Percentiles rank a stretch among this genome's conserved stretches.
These are phyloP conservation scores for Tauraco hartlaubi DNA, from an alignment of 2,797 vertebrate genomes.

Conservation along the genomic window DNA sequence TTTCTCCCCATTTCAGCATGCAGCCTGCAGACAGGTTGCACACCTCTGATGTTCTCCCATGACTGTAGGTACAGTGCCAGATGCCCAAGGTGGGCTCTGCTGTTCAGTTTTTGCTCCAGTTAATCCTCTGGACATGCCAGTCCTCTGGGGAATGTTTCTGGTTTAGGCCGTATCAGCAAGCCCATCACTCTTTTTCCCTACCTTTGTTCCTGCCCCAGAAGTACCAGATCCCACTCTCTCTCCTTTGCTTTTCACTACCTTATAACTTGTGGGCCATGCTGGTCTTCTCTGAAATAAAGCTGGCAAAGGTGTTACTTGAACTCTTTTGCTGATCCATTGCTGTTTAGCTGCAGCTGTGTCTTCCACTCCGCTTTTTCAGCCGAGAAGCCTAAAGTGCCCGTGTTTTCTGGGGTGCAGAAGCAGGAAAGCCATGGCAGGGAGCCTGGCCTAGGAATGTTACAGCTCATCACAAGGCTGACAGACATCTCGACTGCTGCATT, in stretches of 20 bases:
- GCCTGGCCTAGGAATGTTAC: constrained; percentile 8
- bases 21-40: neutral
- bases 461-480: constrained; percentile 29
- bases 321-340: neutral
- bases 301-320: neutral
- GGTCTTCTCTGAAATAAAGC: neutral
- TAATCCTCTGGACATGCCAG: neutral
- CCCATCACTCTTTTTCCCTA: neutral
- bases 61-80: neutral
- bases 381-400: neutral
- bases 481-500: neutral
- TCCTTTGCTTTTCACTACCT: neutral
- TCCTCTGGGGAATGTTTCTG: neutral
- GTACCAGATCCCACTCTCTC: neutral
- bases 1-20: neutral
- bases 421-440: constrained; percentile 14
- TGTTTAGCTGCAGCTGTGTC: constrained; percentile 15
- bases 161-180: neutral
- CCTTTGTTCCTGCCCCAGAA: neutral
- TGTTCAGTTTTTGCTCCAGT: neutral
- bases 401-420: neutral
- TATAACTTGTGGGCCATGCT: neutral
- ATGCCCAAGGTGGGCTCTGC: neutral
- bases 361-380: neutral
- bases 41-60: neutral